These are phyloP conservation scores for Microctonus brassicae DNA, from an alignment of 2,888 invertebrate species.

Conservation along the genomic window DNA sequence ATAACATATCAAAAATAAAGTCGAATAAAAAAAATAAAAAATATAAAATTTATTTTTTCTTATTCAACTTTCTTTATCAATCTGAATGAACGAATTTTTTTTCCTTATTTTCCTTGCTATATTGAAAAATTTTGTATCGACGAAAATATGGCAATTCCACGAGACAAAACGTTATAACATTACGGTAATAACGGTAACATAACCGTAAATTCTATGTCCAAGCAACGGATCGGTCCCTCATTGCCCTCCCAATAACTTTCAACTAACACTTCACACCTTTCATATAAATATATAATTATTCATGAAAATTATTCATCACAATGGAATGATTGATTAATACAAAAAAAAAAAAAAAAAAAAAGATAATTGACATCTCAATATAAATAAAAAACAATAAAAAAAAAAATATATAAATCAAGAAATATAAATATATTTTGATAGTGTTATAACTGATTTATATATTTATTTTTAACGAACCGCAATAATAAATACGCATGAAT, in stretches of 20 bases:
- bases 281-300: not conserved
- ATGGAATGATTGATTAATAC: no score
- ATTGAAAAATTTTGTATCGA: constrained; percentile 28
- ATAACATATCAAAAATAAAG: no score
- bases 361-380: no score
- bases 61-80: not conserved
- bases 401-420: no score
- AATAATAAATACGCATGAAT: not conserved
- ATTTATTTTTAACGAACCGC: not conserved
- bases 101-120: no score
- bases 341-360: no score
- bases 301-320: not conserved
- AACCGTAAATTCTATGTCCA: constrained; percentile 39
- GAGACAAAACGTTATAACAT: constrained; percentile 23
- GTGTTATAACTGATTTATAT: no score
- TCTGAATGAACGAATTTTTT: constrained; percentile 2
- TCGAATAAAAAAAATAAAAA: no score
- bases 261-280: no score
- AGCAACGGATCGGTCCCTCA: constrained; percentile 17
- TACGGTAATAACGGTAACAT: constrained; percentile 40
- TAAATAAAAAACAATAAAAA: no score
- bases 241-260: no score
- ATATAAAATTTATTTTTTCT: not conserved
- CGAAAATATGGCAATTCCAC: constrained; percentile 35
- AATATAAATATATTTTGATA: no score